A percentile compares a stretch with the other conserved stretches of the same genome.
Evolutionary conservation across 2,888 invertebrate genomes (phyloP).

Genomic region (Drosophila pegasa): DNA sequence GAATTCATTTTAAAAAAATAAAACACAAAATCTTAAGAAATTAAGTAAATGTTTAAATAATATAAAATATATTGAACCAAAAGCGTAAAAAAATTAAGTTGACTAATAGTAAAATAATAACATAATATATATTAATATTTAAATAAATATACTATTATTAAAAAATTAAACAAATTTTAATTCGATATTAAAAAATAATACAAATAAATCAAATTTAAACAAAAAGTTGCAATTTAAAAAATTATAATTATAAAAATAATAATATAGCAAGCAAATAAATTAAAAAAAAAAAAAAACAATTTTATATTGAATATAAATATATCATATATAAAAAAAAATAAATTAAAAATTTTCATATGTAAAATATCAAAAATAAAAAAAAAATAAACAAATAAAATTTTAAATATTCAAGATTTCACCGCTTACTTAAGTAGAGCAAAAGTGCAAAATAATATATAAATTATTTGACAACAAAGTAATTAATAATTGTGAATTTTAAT

Average conservation of each 20-base stretch:
- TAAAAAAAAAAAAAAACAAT: no score
- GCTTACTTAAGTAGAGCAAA: neutral
- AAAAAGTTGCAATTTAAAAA: neutral
- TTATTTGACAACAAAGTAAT: slow-evolving; percentile 4
- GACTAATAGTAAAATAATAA: no score
- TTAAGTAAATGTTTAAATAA: neutral
- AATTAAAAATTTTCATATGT: neutral
- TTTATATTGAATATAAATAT: neutral
- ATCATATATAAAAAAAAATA: neutral
- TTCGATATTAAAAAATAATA: neutral
- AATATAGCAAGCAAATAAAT: neutral
- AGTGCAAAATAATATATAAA: neutral
- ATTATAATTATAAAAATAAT: neutral
- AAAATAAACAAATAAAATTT: neutral
- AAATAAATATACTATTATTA: no score
- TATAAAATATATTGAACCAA: neutral
- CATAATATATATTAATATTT: no score
- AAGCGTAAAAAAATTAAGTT: neutral
- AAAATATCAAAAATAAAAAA: neutral
- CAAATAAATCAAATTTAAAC: neutral
- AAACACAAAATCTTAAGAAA: no score
- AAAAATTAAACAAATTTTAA: neutral
- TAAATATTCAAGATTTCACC: neutral
- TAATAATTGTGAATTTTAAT: slow-evolving; percentile 2
- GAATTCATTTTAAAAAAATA: neutral